Conservation (phyloP, 92 coral and sea anemone genomes). For the Virgularia gustaviana region DNA sequence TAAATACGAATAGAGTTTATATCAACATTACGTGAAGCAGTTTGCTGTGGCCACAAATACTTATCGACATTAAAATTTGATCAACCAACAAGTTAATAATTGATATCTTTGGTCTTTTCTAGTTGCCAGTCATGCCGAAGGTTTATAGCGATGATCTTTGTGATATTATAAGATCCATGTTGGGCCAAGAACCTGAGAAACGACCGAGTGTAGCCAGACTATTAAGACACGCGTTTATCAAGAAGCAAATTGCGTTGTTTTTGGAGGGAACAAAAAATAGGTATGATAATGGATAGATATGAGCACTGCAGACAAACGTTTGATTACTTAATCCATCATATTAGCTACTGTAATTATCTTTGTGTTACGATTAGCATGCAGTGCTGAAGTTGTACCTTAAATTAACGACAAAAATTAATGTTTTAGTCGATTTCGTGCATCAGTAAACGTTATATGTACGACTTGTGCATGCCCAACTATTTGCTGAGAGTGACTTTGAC, state of each 20-base stretch:
- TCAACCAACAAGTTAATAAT: background rate
- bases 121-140: constrained; percentile 88
- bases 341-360: no score
- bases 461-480: no score
- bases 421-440: no score
- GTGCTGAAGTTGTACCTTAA: no score
- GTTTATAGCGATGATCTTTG: constrained; percentile 84
- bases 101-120: constrained; percentile 2
- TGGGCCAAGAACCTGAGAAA: constrained; percentile 86
- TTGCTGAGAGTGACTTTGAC: no score
- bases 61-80: background rate
- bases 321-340: background rate
- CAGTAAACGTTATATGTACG: no score
- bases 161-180: constrained; percentile 78
- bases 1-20: no score
- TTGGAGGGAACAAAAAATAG: constrained; percentile 96
- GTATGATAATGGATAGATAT: constrained; percentile 30
- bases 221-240: constrained; percentile 82
- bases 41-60: background rate
- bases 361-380: no score
- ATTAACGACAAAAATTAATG: no score
- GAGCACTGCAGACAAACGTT: background rate
- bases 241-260: constrained; percentile 88
- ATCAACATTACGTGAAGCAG: no score
- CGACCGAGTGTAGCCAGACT: constrained; percentile 90